Base-by-base conservation (phyloP, 2,113 vertebrate genomes). In the Callionymus lyra region DNA sequence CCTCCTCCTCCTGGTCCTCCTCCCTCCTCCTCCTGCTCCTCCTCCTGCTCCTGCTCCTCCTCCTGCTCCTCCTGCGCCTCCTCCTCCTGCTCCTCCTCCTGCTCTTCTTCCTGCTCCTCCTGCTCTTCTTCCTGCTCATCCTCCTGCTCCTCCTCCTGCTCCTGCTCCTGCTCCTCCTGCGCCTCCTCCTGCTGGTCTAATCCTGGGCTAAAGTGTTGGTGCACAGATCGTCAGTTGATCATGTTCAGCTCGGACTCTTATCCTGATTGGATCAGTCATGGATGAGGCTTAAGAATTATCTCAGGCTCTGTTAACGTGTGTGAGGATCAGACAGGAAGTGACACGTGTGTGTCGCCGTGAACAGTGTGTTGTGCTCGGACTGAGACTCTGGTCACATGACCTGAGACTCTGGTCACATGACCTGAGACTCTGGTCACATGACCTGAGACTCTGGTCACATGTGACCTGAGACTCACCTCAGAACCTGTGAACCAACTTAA, bases 201-300 rank as follows among this genome's bases (percentile, higher is more conserved):
- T 87, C 88, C 86, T 55, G 71, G 79, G 74, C 84, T 86, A 76
- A 80, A 73, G 83, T 89, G 83, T 86, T 84, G 79, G 83, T 85
- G 85, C 81, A 83, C 85, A 90, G 87, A 89, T 89, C 90, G 83
- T 83, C 88, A 88, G 85, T 85, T 90, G 87, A 91, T 92, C 88
- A 87, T 88, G 84, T 84, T 81, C 82, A 88, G 84, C 89, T 85
- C 77, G 82, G 70, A 85, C 72, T 74, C 86, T 91, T 91, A 91
- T 90, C 88, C 83, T 89, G 90, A 90, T 86, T 90, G 85, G 89
- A 90, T 97, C 89, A 88, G 85, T 86, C 88, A 88, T 90, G 81
- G 90, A 89, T 87, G 86, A 91, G 86, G 87, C 88, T 91, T 94
- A 91, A 87, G 88, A 92, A 94, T 90, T 89, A 92, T 90, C 90